phyloP scores from a whole-genome alignment of 1,140 invertebrate genomes.

The Drusus annulatus region DNA sequence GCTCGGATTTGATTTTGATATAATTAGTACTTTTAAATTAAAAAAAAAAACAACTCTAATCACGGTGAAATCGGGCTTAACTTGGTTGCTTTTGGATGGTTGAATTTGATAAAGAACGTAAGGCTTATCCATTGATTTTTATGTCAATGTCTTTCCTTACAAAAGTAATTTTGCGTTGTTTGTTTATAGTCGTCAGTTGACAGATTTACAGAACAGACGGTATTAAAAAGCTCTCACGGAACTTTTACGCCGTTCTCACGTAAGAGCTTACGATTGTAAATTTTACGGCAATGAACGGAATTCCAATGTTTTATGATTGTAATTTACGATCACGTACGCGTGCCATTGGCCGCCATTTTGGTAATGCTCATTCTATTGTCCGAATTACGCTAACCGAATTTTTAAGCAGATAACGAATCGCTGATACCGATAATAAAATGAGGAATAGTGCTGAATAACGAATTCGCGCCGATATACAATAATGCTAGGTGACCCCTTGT shows the following conservation, averaged over 20 bases:
- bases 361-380: slow-evolving; percentile 48
- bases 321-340: slow-evolving; percentile 40
- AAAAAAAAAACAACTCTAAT: too few relatives aligned
- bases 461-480: background rate
- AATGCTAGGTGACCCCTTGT: too few relatives aligned
- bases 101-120: too few relatives aligned
- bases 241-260: background rate
- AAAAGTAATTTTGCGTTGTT: too few relatives aligned
- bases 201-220: background rate
- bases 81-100: too few relatives aligned
- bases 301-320: slow-evolving; percentile 50
- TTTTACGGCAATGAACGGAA: slow-evolving; percentile 43
- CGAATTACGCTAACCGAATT: slow-evolving; percentile 34
- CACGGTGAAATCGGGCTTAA: too few relatives aligned
- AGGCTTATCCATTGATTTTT: too few relatives aligned
- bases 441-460: slow-evolving; percentile 26
- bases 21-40: too few relatives aligned
- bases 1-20: too few relatives aligned
- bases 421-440: slow-evolving; percentile 24
- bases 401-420: slow-evolving; percentile 30
- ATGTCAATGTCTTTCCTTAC: too few relatives aligned
- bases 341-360: slow-evolving; percentile 41
- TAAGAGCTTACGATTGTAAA: slow-evolving; percentile 34
- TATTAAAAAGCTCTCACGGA: slow-evolving; percentile 21
- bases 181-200: background rate